phyloP scores from a whole-genome alignment of 2,797 vertebrate species.

The Oreochromis mossambicus region DNA sequence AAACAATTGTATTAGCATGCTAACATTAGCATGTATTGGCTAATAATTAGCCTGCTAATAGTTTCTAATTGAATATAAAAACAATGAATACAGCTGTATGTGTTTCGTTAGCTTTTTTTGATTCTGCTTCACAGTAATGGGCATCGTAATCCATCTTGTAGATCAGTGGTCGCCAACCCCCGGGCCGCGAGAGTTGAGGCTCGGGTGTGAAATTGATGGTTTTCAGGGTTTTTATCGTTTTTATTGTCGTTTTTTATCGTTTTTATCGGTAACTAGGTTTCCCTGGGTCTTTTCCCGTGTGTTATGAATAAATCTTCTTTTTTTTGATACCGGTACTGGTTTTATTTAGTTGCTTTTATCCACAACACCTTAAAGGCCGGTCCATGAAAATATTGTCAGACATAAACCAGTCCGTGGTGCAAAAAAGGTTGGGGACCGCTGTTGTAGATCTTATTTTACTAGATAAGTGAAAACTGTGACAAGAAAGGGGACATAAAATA shows the following conservation, averaged over 20 bases:
- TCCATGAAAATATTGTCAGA: accelerated
- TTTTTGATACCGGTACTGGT: accelerated
- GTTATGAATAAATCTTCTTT: background rate
- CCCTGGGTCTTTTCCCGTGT: background rate
- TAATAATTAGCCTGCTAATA: background rate
- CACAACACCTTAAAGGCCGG: background rate
- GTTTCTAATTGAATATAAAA: background rate
- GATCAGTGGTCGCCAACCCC: accelerated
- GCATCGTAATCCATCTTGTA: background rate
- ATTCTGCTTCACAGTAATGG: background rate
- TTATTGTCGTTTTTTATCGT: background rate
- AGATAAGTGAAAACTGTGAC: background rate
- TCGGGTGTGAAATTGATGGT: background rate
- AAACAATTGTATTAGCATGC: background rate
- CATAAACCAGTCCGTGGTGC: background rate
- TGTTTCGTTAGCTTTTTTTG: background rate
- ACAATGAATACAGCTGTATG: background rate
- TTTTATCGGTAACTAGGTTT: accelerated
- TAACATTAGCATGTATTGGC: background rate
- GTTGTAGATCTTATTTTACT: background rate
- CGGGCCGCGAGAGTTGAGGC: accelerated
- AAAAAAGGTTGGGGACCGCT: accelerated
- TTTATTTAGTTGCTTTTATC: background rate
- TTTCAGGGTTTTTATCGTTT: accelerated
- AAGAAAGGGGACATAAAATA: background rate